Evolutionary conservation across 2,113 vertebrate genomes (phyloP).

Genomic region (Micronycteris hirsuta): DNA sequence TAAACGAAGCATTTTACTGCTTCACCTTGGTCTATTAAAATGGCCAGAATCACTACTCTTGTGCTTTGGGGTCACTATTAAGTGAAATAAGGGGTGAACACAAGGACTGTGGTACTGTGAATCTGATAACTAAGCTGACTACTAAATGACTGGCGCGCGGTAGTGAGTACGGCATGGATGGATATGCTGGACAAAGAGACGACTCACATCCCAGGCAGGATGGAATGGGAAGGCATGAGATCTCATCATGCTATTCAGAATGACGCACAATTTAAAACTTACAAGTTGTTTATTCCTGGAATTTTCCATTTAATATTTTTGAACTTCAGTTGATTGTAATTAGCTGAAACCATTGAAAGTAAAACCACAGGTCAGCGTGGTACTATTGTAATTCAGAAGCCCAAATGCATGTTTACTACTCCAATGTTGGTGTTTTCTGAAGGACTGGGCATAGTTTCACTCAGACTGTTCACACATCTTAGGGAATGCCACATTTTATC

Average conservation of each 20-base stretch:
- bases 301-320: neutral
- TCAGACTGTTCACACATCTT: neutral
- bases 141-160: rapidly evolving
- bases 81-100: too few species aligned
- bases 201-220: neutral
- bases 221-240: neutral
- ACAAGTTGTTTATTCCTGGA: neutral
- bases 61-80: too few species aligned
- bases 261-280: neutral
- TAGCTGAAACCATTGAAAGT: neutral
- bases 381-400: neutral
- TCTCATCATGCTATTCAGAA: neutral
- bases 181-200: neutral
- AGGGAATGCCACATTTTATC: neutral
- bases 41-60: too few species aligned
- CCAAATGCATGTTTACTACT: neutral
- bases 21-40: too few species aligned
- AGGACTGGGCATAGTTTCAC: neutral
- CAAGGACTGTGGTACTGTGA: too few species aligned
- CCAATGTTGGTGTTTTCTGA: neutral
- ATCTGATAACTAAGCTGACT: neutral
- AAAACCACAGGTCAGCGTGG: neutral
- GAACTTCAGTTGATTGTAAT: neutral
- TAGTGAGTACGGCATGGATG: neutral
- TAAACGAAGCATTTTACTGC: too few species aligned